Percentiles rank a stretch among this genome's conserved stretches.
Conservation (phyloP, 1,140 invertebrate genomes). For the Idris sp. region DNA sequence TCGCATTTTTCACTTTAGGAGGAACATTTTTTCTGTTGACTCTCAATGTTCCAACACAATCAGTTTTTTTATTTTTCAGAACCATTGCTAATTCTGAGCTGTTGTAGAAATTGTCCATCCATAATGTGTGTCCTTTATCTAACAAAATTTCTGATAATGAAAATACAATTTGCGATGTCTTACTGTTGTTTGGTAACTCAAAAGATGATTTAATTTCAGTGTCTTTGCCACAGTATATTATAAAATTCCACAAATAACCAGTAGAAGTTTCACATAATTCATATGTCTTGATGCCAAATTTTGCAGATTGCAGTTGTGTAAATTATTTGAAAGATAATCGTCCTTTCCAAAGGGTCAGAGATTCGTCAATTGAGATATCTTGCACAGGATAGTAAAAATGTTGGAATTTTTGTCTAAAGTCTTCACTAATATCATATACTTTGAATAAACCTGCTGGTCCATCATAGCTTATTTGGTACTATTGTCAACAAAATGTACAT, state of each 20-base stretch:
- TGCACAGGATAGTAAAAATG: constrained; percentile 39
- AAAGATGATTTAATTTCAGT: constrained; percentile 19
- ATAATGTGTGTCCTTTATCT: constrained; percentile 37
- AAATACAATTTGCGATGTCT: constrained; percentile 30
- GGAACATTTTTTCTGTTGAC: constrained; percentile 39
- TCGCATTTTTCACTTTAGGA: constrained; percentile 20
- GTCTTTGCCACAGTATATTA: constrained; percentile 61
- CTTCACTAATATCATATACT: constrained; percentile 35
- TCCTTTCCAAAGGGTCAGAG: constrained; percentile 64
- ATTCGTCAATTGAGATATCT: constrained; percentile 63
- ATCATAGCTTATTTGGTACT: constrained; percentile 12
- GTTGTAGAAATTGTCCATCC: constrained; percentile 38
- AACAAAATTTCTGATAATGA: constrained; percentile 22
- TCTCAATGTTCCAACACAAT: constrained; percentile 27
- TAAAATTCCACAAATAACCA: constrained; percentile 56
- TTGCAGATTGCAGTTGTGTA: constrained; percentile 58
- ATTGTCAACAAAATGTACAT: constrained; percentile 57
- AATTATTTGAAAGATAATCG: constrained; percentile 64
- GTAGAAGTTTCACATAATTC: constrained; percentile 61
- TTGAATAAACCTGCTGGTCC: constrained; percentile 26
- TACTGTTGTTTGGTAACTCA: constrained; percentile 7
- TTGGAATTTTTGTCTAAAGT: constrained; percentile 48
- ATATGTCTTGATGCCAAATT: constrained; percentile 66
- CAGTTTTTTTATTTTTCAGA: constrained; percentile 31
- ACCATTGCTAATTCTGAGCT: constrained; percentile 25